Conservation (phyloP, 2,113 vertebrate genomes). For the Lasiurus cinereus region DNA sequence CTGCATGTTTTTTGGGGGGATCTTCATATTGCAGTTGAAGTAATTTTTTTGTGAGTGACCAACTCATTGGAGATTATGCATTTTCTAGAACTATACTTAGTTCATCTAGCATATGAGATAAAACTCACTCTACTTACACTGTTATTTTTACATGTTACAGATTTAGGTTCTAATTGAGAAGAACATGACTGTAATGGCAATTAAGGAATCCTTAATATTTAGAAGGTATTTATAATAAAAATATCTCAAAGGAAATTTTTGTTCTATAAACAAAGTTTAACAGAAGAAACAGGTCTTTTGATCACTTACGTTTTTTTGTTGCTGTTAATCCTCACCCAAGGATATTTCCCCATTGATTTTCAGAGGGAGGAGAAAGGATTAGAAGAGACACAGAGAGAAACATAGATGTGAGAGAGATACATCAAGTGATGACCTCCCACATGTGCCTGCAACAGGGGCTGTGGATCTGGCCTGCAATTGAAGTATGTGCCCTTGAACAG, state of each 20-base stretch:
- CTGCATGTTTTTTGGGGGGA: slow-evolving; percentile 47
- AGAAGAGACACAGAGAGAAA: no score
- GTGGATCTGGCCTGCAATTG: no score
- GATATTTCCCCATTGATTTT: no score
- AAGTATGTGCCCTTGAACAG: no score
- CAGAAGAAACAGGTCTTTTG: not conserved
- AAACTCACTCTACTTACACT: not conserved
- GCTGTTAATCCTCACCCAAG: no score
- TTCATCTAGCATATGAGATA: not conserved
- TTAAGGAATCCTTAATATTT: slow-evolving; percentile 63
- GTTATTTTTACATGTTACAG: slow-evolving; percentile 50
- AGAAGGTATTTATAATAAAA: slow-evolving; percentile 45
- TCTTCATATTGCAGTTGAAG: not conserved
- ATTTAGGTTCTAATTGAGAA: slow-evolving; percentile 60
- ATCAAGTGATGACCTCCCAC: no score
- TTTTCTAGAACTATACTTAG: slow-evolving; percentile 57
- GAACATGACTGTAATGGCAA: slow-evolving; percentile 23
- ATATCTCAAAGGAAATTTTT: slow-evolving; percentile 15
- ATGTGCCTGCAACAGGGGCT: no score
- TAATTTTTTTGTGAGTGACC: slow-evolving; percentile 33
- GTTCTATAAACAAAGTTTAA: slow-evolving; percentile 41
- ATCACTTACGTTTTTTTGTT: not conserved
- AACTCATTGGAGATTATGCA: not conserved
- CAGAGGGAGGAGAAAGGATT: no score
- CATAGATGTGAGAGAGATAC: no score